Base-by-base conservation (phyloP, 2,888 invertebrate genomes). In the Lasioglossum oenotherae region DNA sequence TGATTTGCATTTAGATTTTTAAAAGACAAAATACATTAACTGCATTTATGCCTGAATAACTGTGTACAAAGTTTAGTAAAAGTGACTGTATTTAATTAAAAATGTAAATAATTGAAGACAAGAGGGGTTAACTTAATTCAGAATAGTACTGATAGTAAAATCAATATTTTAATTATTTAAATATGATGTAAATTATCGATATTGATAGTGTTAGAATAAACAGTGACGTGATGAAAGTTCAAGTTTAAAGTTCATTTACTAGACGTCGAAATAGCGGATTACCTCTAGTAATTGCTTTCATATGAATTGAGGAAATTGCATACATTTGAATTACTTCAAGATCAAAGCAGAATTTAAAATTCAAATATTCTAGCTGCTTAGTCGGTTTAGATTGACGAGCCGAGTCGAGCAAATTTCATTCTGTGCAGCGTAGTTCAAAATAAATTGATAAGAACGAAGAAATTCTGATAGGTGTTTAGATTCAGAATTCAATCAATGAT, bases 261-360 rank as follows among this genome's bases (percentile, higher is more conserved):
- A 38, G 19, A 10, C 35, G 1, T 19, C 10, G 10, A 38, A 69
- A 69, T 23, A 69, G 35, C 67, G 38, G 35, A 35, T 69, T 35
- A 10, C 23, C 67, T 23, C 38, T 10, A 38, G 35, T 38, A 69
- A 69, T 69, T 69, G 35, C 38, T 69, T 69, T 38, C 67, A 69
- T 69, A 69, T 23, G 67, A 69, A 69, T 35, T 69, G 23, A 69
- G 67, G 23, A 69, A 69, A 69, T 69, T 69, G 67, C 35, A 44
- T 16, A 27, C 35, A 23, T 75, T 41, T 53, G 46, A 35, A 41
- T 57, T 67, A 69, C 23, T 74, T 74, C 10, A 14, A 69, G 19
- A 69, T 74, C 35, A 46, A 19, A 27, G 41, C 19, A 35, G 31
- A 19, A 27, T 71, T 78, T 71, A 12, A 57, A 41, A 78, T 53